Evolutionary conservation across 2,113 vertebrate genomes (phyloP), one percentile per base, ranked within the genome.

Genomic region (Gallinago paraguaiae): DNA sequence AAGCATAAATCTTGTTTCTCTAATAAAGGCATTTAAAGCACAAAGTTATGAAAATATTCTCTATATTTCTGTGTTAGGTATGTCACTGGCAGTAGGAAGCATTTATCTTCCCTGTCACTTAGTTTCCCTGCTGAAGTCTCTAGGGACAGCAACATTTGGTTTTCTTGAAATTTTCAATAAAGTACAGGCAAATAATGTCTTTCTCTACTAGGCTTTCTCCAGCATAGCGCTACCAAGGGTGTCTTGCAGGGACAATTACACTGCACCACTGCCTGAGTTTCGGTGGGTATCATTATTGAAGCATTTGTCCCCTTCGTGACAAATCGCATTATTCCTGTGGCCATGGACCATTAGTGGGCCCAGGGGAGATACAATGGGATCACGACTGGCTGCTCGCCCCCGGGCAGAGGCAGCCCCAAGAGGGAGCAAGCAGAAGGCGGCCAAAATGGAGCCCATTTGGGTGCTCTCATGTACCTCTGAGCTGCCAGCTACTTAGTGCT

Each of bases 61-160:
- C 92, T 93, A 22, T 97, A 96, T 98, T 97, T 97, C 97, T 96
- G 94, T 83, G 95, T 97, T 95, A 95, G 92, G 90, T 96, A 97
- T 98, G 97, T 97, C 95, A 93, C 82, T 95, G 96, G 94, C 96
- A 95, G 96, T 90, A 94, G 90, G 96, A 97, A 88, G 74, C 98
- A 98, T 98, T 98, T 97, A 98, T 98, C 98, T 98, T 98, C 91
- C 93, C 96, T 98, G 97, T 97, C 97, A 96, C 83, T 93, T 72
- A 68, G 79, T 75, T 92, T 91, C 86, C 81, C 87, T 88, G 60
- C 43, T 78, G 82, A 93, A 64, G 90, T 96, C 97, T 92, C 41
- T 53, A 84, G 95, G 96, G 92, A 86, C 68, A 82, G 30, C 65
- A 97, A 65, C 95, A 95, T 97, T 97, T 97, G 92, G 96, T 96